phyloP scores from a whole-genome alignment of 2,797 vertebrate genomes.

The Acropternis orthonyx region DNA sequence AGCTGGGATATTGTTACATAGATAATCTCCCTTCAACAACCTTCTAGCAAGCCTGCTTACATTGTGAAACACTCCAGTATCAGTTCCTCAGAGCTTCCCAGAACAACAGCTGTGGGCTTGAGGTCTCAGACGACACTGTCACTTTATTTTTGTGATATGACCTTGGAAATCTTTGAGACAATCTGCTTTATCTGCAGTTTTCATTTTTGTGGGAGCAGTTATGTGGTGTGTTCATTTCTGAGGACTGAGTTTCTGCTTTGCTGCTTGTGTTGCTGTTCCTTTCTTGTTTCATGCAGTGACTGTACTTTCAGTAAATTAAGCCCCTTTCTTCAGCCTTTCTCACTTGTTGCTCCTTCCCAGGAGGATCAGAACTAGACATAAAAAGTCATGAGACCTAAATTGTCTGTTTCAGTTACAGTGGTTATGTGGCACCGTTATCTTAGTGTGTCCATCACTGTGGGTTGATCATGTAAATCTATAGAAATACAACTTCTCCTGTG shows the following conservation, averaged over 20 bases:
- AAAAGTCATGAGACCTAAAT: not conserved
- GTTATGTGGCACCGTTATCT: not conserved
- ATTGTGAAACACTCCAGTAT: not conserved
- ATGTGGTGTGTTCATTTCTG: not conserved
- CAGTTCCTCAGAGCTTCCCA: conserved; percentile 28
- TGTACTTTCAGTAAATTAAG: not conserved
- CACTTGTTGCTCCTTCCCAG: not conserved
- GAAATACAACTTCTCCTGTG: not conserved
- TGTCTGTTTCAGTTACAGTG: not conserved
- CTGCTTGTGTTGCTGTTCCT: not conserved
- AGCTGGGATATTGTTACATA: not conserved
- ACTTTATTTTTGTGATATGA: not conserved
- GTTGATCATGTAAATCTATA: not conserved
- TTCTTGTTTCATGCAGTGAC: not conserved
- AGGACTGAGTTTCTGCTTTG: not conserved
- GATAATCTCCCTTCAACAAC: not conserved
- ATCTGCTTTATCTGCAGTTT: not conserved
- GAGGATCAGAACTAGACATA: not conserved
- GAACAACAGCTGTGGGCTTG: not conserved
- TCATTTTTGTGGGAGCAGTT: not conserved
- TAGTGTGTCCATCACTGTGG: no score
- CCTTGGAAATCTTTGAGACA: not conserved
- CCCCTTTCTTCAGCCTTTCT: not conserved
- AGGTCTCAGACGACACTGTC: not conserved
- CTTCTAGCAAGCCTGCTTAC: not conserved